A percentile compares a stretch with the other conserved stretches of the same genome.
Evolutionary conservation across 2,888 invertebrate species (phyloP).

Genomic region (Tortricodes alternella): DNA sequence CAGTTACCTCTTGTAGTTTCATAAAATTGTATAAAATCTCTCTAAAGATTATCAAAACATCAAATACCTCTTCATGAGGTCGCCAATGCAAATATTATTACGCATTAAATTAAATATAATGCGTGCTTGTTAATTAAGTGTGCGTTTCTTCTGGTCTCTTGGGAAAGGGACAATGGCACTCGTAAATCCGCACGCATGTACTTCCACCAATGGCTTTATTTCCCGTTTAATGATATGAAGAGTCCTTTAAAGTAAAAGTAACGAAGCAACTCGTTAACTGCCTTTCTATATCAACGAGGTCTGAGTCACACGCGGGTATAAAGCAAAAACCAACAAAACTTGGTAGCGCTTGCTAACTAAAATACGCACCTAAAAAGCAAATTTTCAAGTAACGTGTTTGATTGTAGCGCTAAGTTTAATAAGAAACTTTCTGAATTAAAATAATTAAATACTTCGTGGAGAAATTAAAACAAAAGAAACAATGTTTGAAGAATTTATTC

Average conservation of each 20-base stretch:
- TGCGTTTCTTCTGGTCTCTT: not conserved
- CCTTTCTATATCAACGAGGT: conserved; percentile 1
- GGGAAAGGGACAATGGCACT: not conserved
- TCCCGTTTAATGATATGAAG: not conserved
- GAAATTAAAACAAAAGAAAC: no score
- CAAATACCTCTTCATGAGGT: not conserved
- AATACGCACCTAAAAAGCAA: no score
- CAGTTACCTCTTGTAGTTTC: no score
- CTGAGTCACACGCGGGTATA: conserved; percentile 3
- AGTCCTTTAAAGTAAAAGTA: conserved; percentile 4
- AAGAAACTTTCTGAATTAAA: no score
- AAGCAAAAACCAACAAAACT: conserved; percentile 1
- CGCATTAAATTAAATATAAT: not conserved
- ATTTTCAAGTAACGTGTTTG: no score
- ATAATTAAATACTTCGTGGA: no score
- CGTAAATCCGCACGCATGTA: not conserved
- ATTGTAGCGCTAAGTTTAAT: no score
- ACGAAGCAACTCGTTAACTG: conserved; percentile 9
- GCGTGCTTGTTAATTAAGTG: conserved; percentile 6
- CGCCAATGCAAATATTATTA: not conserved
- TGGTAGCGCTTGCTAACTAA: conserved; percentile 1
- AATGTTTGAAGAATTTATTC: no score
- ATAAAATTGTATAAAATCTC: no score
- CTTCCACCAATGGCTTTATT: not conserved
- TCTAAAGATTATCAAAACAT: no score